Conservation (phyloP, 2,797 vertebrate species). For the Nothura maculosa region DNA sequence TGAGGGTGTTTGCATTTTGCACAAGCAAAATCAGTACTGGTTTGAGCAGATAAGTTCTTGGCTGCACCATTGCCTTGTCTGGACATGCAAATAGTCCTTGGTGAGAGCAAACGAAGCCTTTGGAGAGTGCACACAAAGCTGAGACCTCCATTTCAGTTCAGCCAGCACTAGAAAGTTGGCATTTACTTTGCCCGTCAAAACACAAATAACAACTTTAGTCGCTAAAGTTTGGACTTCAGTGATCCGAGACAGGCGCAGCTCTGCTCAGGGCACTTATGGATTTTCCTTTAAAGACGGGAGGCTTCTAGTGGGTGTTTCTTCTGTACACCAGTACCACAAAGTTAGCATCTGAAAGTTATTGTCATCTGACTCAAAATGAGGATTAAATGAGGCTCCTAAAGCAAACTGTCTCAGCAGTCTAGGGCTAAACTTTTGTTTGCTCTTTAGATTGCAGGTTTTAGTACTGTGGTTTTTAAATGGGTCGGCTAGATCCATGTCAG, state of each 20-base stretch:
- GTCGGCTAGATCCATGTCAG: not conserved
- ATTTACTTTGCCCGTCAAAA: not conserved
- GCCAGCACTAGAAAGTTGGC: not conserved
- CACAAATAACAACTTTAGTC: not conserved
- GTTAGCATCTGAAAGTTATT: not conserved
- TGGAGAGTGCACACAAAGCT: not conserved
- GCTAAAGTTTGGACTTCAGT: not conserved
- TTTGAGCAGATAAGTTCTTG: not conserved
- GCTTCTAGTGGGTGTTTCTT: not conserved
- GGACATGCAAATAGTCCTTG: not conserved
- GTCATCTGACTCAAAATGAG: not conserved
- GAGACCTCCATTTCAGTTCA: not conserved
- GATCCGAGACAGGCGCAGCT: not conserved
- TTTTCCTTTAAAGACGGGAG: not conserved
- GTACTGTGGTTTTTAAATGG: not conserved
- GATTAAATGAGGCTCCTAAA: not conserved
- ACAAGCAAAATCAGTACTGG: not conserved
- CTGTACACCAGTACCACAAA: not conserved
- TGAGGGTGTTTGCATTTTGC: not conserved
- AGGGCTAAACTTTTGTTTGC: not conserved
- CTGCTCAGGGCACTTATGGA: not conserved
- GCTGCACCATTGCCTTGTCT: not conserved
- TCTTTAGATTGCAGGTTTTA: not conserved
- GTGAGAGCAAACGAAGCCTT: not conserved
- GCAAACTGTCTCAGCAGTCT: not conserved